phyloP scores from a whole-genome alignment of 2,113 vertebrate genomes.

The Antechinus stuartii region DNA sequence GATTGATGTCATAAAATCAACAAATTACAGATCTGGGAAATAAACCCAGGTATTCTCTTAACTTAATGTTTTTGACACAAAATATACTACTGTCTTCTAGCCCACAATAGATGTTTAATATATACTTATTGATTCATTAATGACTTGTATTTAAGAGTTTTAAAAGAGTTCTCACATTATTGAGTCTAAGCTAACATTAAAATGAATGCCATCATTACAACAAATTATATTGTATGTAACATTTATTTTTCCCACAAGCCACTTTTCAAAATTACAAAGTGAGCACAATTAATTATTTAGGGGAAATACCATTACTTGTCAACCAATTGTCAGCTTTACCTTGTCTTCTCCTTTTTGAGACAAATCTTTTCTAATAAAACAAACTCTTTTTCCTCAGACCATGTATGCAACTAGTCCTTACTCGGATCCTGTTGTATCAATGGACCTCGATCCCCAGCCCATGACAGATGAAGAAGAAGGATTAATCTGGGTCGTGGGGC shows the following conservation, averaged over 20 bases:
- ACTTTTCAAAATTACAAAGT: background rate
- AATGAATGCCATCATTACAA: slow-evolving; percentile 2
- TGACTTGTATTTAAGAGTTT: slow-evolving; percentile 7
- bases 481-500: slow-evolving; percentile 98
- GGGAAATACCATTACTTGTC: background rate
- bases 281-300: background rate
- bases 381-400: slow-evolving; percentile 85
- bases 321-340: background rate
- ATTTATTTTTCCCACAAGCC: background rate
- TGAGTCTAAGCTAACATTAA: background rate
- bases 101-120: background rate
- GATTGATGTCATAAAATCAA: background rate
- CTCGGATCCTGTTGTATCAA: slow-evolving; percentile 96
- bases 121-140: slow-evolving; percentile 8
- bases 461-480: slow-evolving; percentile 99
- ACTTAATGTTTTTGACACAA: background rate
- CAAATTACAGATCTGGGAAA: background rate
- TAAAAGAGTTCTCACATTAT: background rate
- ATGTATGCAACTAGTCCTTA: slow-evolving; percentile 99
- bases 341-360: slow-evolving; percentile 16
- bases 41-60: background rate
- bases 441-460: slow-evolving; percentile 96
- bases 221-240: background rate
- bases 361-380: slow-evolving; percentile 4
- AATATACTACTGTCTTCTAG: background rate